phyloP scores from a whole-genome alignment of 2,113 vertebrate species.

The Brachypteracias leptosomus region DNA sequence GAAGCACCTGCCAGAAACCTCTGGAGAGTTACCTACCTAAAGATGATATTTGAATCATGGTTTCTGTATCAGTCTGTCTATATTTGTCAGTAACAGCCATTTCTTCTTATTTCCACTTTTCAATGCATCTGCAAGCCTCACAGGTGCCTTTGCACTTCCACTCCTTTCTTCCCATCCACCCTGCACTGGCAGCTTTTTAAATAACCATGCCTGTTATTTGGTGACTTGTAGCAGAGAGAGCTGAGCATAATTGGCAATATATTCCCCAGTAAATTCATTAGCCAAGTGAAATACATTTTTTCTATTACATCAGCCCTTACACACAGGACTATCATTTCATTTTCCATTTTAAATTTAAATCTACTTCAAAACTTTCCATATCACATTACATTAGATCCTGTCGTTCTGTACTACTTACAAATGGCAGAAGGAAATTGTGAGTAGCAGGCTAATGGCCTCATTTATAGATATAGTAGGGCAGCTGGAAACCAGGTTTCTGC shows the following conservation, averaged over 20 bases:
- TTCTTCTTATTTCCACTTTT: neutral
- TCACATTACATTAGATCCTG: slow-evolving; percentile 3
- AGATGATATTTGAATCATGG: neutral
- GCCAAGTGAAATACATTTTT: slow-evolving; percentile 1
- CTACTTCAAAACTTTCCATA: slow-evolving; percentile 34
- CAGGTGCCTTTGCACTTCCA: neutral
- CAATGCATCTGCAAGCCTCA: neutral
- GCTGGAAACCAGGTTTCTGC: neutral
- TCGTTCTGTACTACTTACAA: slow-evolving; percentile 3
- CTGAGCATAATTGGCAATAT: neutral
- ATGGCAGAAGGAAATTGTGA: slow-evolving; percentile 55
- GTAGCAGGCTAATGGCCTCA: slow-evolving; percentile 24
- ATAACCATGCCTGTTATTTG: neutral
- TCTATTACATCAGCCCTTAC: slow-evolving; percentile 1
- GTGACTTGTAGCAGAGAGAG: slow-evolving; percentile 3
- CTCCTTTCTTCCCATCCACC: neutral
- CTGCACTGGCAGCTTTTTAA: neutral
- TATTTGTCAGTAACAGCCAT: neutral
- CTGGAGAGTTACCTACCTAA: neutral
- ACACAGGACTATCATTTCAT: slow-evolving; percentile 19
- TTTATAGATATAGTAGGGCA: slow-evolving; percentile 27
- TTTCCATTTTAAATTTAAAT: slow-evolving; percentile 67
- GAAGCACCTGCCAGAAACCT: neutral
- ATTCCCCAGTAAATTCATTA: slow-evolving; percentile 59
- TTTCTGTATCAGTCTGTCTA: neutral